phyloP scores from a whole-genome alignment of 2,113 vertebrate genomes.

The Greenwoodochromis staneri region DNA sequence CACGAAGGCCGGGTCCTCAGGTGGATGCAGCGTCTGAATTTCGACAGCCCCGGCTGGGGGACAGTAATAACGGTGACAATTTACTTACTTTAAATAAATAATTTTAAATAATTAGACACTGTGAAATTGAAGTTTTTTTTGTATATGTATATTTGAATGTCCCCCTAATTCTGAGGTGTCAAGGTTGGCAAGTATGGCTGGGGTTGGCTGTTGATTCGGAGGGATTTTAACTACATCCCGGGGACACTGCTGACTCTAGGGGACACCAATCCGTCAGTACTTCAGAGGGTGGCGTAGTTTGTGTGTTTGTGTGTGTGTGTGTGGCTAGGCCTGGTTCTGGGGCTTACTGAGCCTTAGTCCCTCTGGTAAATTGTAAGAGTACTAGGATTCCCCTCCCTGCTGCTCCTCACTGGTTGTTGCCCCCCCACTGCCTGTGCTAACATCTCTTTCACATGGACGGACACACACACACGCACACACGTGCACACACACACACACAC shows the following conservation, averaged over 20 bases:
- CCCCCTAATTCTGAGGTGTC: not conserved
- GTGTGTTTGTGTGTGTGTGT: not conserved
- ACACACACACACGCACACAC: too few species aligned
- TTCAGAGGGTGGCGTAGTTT: not conserved
- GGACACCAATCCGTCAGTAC: not conserved
- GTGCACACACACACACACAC: too few species aligned
- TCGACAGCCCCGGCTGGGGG: not conserved
- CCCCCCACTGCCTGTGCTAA: not conserved
- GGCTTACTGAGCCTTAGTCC: not conserved
- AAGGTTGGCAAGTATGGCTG: not conserved
- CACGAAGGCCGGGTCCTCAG: not conserved
- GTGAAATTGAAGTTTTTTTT: fast-evolving
- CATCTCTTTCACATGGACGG: not conserved
- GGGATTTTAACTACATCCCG: not conserved
- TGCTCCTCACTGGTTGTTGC: not conserved
- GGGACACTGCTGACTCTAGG: not conserved
- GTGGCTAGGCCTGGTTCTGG: not conserved
- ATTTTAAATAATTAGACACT: not conserved
- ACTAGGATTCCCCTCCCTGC: not conserved
- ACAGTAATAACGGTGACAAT: not conserved
- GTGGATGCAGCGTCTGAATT: not conserved
- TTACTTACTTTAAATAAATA: not conserved
- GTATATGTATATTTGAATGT: not conserved
- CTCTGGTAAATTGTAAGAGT: not conserved
- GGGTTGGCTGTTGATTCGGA: not conserved